These are phyloP conservation scores for Spialia ferax DNA, from an alignment of 2,888 invertebrate genomes.

Conservation along the genomic window DNA sequence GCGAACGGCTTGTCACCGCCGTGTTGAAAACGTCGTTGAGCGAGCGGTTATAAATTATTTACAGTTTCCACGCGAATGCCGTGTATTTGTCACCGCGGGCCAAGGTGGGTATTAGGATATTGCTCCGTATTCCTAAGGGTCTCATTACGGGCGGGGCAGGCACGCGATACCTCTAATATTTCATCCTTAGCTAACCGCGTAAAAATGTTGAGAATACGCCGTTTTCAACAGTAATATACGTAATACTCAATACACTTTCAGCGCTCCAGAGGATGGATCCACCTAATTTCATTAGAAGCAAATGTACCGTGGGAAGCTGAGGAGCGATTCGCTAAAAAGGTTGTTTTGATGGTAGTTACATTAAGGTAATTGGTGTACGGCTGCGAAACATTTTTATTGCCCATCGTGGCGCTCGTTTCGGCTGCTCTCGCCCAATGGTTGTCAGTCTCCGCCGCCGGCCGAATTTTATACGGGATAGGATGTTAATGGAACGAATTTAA, in stretches of 20 bases:
- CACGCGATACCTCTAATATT: slow-evolving; percentile 75
- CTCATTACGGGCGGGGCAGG: slow-evolving; percentile 77
- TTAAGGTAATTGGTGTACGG: slow-evolving; percentile 83
- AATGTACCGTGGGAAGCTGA: slow-evolving; percentile 68
- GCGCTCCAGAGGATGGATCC: slow-evolving; percentile 54
- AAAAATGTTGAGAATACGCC: slow-evolving; percentile 45
- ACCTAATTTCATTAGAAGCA: slow-evolving; percentile 76
- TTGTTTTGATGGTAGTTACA: slow-evolving; percentile 81
- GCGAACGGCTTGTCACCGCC: slow-evolving; percentile 67
- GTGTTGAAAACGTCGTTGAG: slow-evolving; percentile 68
- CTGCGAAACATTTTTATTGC: slow-evolving; percentile 80
- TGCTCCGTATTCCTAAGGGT: slow-evolving; percentile 81
- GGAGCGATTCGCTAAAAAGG: slow-evolving; percentile 76
- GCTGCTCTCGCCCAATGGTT: slow-evolving; percentile 74
- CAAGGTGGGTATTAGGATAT: slow-evolving; percentile 83
- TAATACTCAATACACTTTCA: slow-evolving; percentile 20
- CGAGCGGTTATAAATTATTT: slow-evolving; percentile 81
- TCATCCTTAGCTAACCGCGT: slow-evolving; percentile 65
- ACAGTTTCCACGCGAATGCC: slow-evolving; percentile 77
- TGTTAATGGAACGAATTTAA: slow-evolving; percentile 77
- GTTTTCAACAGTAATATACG: neutral
- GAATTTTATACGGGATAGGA: slow-evolving; percentile 72
- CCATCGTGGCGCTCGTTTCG: slow-evolving; percentile 74
- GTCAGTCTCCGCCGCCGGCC: slow-evolving; percentile 70
- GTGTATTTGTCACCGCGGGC: slow-evolving; percentile 81